Conservation (phyloP, 2,797 vertebrate genomes). For the Sphenodon punctatus region DNA sequence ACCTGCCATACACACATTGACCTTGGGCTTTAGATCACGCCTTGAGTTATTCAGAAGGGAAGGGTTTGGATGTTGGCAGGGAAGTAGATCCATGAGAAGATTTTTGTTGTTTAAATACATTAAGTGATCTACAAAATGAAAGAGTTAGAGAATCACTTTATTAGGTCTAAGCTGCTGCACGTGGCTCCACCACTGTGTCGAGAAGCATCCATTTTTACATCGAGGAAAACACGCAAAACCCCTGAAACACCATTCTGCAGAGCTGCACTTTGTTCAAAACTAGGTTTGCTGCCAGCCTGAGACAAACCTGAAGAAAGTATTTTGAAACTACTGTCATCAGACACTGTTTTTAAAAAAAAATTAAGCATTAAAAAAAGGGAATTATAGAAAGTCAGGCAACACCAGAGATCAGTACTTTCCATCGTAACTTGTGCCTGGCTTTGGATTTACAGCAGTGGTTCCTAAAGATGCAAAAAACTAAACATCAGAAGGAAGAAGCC, state of each 20-base stretch:
- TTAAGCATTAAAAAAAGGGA: not conserved
- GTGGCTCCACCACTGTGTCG: not conserved
- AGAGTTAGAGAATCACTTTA: not conserved
- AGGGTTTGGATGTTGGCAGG: not conserved
- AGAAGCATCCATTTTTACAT: not conserved
- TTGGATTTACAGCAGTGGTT: not conserved
- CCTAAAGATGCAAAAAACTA: too few species aligned
- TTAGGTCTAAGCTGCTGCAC: not conserved
- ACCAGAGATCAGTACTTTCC: not conserved
- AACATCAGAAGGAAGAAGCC: too few species aligned
- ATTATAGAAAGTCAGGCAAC: not conserved
- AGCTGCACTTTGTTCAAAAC: not conserved
- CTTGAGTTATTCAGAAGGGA: not conserved
- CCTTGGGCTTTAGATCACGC: too few species aligned
- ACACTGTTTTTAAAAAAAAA: not conserved
- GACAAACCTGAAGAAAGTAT: not conserved
- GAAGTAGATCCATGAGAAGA: not conserved
- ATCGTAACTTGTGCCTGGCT: not conserved
- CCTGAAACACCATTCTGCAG: not conserved
- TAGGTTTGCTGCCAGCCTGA: not conserved
- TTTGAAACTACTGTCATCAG: not conserved
- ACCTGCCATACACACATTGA: too few species aligned
- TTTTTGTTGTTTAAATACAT: not conserved
- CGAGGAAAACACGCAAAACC: not conserved
- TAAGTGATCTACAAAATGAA: not conserved